phyloP scores from a whole-genome alignment of 2,888 invertebrate species.

The Steinernema scapterisci region DNA sequence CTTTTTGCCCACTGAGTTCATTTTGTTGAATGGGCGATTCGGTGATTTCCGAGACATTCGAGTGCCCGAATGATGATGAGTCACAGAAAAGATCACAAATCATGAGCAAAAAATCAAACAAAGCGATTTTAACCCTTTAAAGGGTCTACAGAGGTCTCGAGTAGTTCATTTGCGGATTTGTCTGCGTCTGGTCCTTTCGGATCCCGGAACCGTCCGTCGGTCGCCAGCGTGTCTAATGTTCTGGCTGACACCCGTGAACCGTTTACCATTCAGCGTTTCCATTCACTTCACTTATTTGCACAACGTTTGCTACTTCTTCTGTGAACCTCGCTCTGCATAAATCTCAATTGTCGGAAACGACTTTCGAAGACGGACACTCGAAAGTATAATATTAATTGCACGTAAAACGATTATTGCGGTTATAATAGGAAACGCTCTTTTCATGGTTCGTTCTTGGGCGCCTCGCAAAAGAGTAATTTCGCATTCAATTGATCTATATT shows the following conservation, averaged over 20 bases:
- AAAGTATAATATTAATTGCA: slow-evolving; percentile 16
- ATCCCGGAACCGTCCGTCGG: too few relatives aligned
- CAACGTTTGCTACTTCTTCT: too few relatives aligned
- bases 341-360: too few relatives aligned
- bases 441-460: slow-evolving; percentile 15
- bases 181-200: too few relatives aligned
- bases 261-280: too few relatives aligned
- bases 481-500: slow-evolving; percentile 32
- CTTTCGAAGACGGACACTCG: neutral
- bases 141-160: neutral
- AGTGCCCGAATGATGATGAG: neutral
- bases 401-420: slow-evolving; percentile 27
- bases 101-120: slow-evolving; percentile 21
- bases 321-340: too few relatives aligned
- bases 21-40: neutral
- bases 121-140: slow-evolving; percentile 15
- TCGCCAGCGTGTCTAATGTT: too few relatives aligned
- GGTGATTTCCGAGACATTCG: slow-evolving; percentile 25
- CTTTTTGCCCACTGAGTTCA: neutral
- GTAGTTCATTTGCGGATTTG: neutral
- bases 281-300: too few relatives aligned
- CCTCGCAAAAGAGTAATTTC: slow-evolving; percentile 25
- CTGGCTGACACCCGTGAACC: too few relatives aligned
- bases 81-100: slow-evolving; percentile 24
- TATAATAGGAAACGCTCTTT: slow-evolving; percentile 27